Base-by-base conservation (phyloP, 2,888 invertebrate genomes). In the Sacculina carcini region DNA sequence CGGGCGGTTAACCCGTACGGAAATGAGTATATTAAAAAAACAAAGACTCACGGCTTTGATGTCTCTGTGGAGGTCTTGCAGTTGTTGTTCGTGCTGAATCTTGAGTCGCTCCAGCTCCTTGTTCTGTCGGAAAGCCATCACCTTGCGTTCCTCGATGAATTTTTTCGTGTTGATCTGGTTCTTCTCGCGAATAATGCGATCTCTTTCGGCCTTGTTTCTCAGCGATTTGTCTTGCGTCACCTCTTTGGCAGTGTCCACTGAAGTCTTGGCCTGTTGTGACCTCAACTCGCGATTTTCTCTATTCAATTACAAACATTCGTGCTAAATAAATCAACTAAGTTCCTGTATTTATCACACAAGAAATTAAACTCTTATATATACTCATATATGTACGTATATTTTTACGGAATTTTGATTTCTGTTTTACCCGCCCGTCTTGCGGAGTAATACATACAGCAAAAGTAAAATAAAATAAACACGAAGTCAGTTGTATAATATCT, bases 151-250 rank as follows among this genome's bases (percentile, higher is more conserved):
- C 59, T 96, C 94, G 72, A 92, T 79, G 64, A 96, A 96, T 62
- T 86, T 84, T 67, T 94, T 94, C 51, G 89, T 90, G 65, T 94
- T 94, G 65, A 92, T 94, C 64, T 92, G 89, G 61, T 92, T 90
- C 66, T 94, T 87, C 67, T 96, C 90, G 28, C 85, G 72, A 52
- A 92, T 72, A 42, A 92, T 73, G 40, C 92, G 75, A 64, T 98
- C 98, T 61, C 89, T 85, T 65, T 98, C 98, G 55, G 87, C 89
- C 62, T 96, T 90, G 52, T 92, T 94, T 67, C 92, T 72, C 52
- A 98, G 72, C 0, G 85, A 84, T 68, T 96, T 96, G 66, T 99
- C 98, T 65, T 83, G 85, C 63, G 80, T 78, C 44, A 98, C 90
- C 64, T 86, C 87, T 68, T 86, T 86, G 63, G 85, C 85, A 21